Evolutionary conservation across 2,888 invertebrate genomes (phyloP).

Genomic region (Unio pictorum): DNA sequence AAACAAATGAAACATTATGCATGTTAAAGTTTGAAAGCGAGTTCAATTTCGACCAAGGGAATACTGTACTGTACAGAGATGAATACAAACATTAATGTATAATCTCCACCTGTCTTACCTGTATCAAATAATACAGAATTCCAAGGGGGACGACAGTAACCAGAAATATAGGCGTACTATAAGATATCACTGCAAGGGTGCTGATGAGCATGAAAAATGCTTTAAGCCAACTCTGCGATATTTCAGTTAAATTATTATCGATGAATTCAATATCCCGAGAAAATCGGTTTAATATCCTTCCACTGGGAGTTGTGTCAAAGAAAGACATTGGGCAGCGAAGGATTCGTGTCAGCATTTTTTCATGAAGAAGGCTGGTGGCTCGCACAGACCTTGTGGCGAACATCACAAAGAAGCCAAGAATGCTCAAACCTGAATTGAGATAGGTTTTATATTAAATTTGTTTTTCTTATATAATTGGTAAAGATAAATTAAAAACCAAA

Average conservation of each 20-base stretch:
- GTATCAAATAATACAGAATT: conserved; percentile 64
- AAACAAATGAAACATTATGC: too few species aligned
- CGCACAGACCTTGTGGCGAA: conserved; percentile 54
- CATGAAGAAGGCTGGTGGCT: conserved; percentile 56
- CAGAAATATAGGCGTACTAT: conserved; percentile 64
- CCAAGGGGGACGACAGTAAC: conserved; percentile 62
- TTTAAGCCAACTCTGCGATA: conserved; percentile 37
- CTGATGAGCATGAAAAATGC: conserved; percentile 54
- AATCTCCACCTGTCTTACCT: conserved; percentile 50
- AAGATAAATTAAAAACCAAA: background rate
- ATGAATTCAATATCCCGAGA: conserved; percentile 46
- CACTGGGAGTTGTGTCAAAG: conserved; percentile 71
- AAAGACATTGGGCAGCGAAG: conserved; percentile 65
- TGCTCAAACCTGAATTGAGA: conserved; percentile 41
- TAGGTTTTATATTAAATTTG: background rate
- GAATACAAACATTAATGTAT: background rate
- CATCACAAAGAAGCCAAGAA: conserved; percentile 49
- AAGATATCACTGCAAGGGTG: conserved; percentile 66
- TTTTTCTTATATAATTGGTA: background rate
- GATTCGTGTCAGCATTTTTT: conserved; percentile 49
- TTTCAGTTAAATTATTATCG: conserved; percentile 46
- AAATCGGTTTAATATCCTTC: conserved; percentile 68
- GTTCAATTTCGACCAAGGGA: too few species aligned
- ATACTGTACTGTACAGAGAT: background rate
- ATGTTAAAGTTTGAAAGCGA: too few species aligned